phyloP scores from a whole-genome alignment of 2,888 invertebrate species.

The Ochropacha duplaris region DNA sequence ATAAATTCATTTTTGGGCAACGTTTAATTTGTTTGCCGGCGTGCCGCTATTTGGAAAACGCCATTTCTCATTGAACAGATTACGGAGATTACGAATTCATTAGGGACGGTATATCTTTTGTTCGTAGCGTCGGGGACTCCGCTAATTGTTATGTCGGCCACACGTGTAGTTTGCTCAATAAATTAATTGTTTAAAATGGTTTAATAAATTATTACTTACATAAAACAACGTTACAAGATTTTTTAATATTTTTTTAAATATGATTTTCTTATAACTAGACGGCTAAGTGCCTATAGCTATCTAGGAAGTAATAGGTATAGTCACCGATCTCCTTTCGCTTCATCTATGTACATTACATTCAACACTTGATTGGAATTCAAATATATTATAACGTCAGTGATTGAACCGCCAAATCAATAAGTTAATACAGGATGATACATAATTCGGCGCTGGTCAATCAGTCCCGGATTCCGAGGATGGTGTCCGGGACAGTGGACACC shows the following conservation, averaged over 20 bases:
- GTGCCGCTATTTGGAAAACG: constrained; percentile 68
- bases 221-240: no score
- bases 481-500: constrained; percentile 54
- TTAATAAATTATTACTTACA: not conserved
- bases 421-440: constrained; percentile 11
- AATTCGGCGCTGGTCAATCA: constrained; percentile 27
- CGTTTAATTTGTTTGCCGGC: constrained; percentile 78
- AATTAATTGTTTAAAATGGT: constrained; percentile 30
- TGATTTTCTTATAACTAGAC: no score
- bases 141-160: constrained; percentile 76
- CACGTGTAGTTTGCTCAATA: constrained; percentile 54
- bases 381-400: not conserved
- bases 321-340: no score
- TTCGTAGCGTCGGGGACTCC: constrained; percentile 48
- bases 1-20: constrained; percentile 82
- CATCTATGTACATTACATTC: no score
- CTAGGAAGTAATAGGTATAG: no score
- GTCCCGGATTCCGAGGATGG: constrained; percentile 40
- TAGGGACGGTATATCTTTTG: constrained; percentile 76
- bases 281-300: no score
- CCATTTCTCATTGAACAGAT: constrained; percentile 82
- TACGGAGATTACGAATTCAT: constrained; percentile 81
- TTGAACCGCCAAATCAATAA: not conserved
- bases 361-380: no score
- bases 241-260: no score